A percentile compares a stretch with the other conserved stretches of the same genome.
phyloP scores from a whole-genome alignment of 2,888 invertebrate genomes.

The Zhengitettix transpicula region DNA sequence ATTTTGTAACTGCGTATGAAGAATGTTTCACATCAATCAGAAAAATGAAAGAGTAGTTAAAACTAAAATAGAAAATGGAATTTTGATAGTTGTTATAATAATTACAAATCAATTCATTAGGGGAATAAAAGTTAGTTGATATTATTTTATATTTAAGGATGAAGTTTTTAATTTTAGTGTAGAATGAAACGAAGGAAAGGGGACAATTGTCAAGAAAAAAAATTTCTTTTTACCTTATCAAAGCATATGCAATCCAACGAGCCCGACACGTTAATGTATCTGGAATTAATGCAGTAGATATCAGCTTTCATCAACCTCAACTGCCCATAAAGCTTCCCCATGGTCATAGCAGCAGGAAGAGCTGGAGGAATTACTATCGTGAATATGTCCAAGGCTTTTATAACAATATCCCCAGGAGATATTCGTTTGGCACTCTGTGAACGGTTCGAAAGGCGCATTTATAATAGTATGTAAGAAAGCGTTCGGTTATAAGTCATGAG shows the following conservation, averaged over 20 bases:
- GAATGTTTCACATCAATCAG: too few relatives aligned
- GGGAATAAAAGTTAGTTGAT: too few relatives aligned
- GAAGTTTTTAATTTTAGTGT: too few relatives aligned
- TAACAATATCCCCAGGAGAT: slow-evolving; percentile 11
- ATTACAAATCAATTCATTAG: too few relatives aligned
- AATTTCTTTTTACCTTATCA: slow-evolving; percentile 27
- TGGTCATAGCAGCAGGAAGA: slow-evolving; percentile 33
- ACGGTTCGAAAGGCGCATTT: too few relatives aligned
- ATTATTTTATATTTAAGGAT: too few relatives aligned
- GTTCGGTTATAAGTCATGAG: background rate
- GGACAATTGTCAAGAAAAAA: background rate
- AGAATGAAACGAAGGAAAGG: background rate
- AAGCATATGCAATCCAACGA: slow-evolving; percentile 30
- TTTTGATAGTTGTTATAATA: too few relatives aligned
- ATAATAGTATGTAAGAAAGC: too few relatives aligned
- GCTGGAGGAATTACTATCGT: slow-evolving; percentile 46
- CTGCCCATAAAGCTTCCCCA: slow-evolving; percentile 26
- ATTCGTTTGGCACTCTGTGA: slow-evolving; percentile 15
- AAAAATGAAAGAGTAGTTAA: too few relatives aligned
- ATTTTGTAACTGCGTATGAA: too few relatives aligned
- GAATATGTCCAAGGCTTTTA: slow-evolving; percentile 34
- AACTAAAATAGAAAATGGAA: too few relatives aligned
- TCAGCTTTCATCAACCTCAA: slow-evolving; percentile 20
- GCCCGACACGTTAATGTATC: slow-evolving; percentile 26
- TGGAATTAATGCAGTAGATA: slow-evolving; percentile 27